Evolutionary conservation across 2,113 vertebrate genomes (phyloP).

Genomic region (Dolichallabes microphthalmus): DNA sequence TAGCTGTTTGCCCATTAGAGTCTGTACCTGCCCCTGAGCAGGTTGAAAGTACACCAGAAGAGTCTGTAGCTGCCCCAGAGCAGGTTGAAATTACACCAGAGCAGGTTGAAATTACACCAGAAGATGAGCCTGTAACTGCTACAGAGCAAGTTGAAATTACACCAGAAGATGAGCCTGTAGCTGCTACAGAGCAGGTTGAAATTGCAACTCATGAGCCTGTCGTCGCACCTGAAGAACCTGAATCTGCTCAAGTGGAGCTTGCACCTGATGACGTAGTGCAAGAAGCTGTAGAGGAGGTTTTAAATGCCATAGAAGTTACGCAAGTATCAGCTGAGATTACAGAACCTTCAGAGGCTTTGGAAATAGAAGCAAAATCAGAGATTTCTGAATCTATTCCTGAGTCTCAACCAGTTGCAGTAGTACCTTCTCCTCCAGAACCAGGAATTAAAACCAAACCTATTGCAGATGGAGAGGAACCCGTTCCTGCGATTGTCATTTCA

Average conservation of each 20-base stretch:
- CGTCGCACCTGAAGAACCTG: constrained; percentile 17
- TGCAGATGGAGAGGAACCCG: constrained; percentile 56
- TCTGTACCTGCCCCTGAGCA: background rate
- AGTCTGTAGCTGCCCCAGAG: constrained; percentile 1
- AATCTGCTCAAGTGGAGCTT: constrained; percentile 20
- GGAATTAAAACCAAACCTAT: constrained; percentile 7
- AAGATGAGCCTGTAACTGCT: background rate
- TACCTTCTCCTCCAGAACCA: constrained; percentile 35
- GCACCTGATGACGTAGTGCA: constrained; percentile 49
- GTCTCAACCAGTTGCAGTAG: constrained; percentile 36
- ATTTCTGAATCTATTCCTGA: constrained; percentile 31
- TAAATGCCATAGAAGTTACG: constrained; percentile 5
- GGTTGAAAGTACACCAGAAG: background rate
- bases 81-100: no score
- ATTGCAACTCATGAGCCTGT: constrained; percentile 5
- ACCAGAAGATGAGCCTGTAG: background rate
- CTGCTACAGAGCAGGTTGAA: background rate
- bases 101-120: no score
- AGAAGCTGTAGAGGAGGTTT: constrained; percentile 45
- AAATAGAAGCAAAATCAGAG: constrained; percentile 38
- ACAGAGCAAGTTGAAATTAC: constrained; percentile 2
- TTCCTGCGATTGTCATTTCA: constrained; percentile 69
- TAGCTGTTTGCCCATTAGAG: background rate
- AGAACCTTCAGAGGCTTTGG: constrained; percentile 20
- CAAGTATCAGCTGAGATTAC: constrained; percentile 14